Conservation (phyloP, 1,140 invertebrate genomes). For the Brachionus asplanchnoidis region DNA sequence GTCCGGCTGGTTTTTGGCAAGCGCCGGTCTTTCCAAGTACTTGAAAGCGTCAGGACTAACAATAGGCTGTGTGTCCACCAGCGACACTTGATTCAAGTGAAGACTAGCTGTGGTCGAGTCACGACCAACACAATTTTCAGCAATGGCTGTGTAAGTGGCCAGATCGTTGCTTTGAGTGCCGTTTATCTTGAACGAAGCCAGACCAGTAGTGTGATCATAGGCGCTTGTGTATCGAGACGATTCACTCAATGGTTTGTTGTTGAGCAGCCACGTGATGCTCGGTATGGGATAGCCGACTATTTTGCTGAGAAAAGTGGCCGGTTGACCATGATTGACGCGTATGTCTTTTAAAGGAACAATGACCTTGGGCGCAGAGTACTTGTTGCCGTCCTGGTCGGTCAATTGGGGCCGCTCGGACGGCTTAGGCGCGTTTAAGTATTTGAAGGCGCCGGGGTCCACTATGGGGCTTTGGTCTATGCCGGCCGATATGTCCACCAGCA, state of each 20-base stretch:
- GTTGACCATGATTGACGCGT: conserved; percentile 62
- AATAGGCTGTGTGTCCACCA: conserved; percentile 2
- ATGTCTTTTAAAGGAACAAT: conserved; percentile 54
- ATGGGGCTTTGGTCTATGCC: conserved; percentile 30
- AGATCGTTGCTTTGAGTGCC: not conserved
- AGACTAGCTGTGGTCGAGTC: not conserved
- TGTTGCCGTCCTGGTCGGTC: not conserved
- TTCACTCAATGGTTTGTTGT: conserved; percentile 33
- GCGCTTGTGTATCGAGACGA: not conserved
- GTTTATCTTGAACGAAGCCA: conserved; percentile 16
- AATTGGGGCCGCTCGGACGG: not conserved
- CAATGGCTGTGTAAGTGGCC: conserved; percentile 24
- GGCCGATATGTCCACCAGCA: not conserved
- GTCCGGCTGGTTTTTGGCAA: not conserved
- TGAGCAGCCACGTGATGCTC: conserved; percentile 14
- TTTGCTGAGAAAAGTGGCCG: conserved; percentile 56
- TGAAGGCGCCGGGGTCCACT: conserved; percentile 8
- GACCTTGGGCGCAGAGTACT: conserved; percentile 48
- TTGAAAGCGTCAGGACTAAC: conserved; percentile 9
- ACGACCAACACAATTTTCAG: conserved; percentile 21
- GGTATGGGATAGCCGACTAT: conserved; percentile 37
- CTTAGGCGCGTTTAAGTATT: not conserved
- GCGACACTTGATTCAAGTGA: not conserved
- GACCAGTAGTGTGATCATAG: conserved; percentile 29
- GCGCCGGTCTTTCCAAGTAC: not conserved